phyloP scores from a whole-genome alignment of 2,888 invertebrate species.

The Parnassius mnemosyne region DNA sequence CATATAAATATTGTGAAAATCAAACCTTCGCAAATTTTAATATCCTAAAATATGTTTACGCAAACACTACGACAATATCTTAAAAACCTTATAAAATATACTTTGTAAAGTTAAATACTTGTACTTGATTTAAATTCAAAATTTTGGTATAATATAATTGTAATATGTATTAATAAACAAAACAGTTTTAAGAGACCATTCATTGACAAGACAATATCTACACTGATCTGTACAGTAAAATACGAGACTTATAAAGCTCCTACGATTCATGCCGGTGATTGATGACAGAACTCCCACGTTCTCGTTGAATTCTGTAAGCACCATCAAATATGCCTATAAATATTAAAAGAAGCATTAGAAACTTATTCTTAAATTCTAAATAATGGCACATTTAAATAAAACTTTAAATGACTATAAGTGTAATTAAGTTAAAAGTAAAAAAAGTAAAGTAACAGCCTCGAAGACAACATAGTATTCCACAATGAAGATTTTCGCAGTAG shows the following conservation, averaged over 20 bases:
- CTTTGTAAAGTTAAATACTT: too few relatives aligned
- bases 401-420: neutral
- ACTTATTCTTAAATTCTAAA: neutral
- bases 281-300: conserved; percentile 50
- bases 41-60: too few relatives aligned
- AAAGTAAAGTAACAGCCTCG: too few relatives aligned
- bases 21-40: too few relatives aligned
- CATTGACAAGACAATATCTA: conserved; percentile 50
- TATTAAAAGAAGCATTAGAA: conserved; percentile 24
- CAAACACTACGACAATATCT: too few relatives aligned
- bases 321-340: conserved; percentile 22
- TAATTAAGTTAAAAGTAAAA: neutral
- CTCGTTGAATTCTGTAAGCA: conserved; percentile 53
- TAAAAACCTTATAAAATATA: too few relatives aligned
- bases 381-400: too few relatives aligned
- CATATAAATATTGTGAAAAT: too few relatives aligned
- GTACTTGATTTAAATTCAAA: too few relatives aligned
- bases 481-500: too few relatives aligned
- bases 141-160: too few relatives aligned
- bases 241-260: conserved; percentile 53
- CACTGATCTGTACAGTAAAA: conserved; percentile 49
- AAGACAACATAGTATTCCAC: too few relatives aligned
- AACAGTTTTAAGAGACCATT: conserved; percentile 33
- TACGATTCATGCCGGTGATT: conserved; percentile 69
- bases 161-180: neutral